Conservation (phyloP, 2,797 vertebrate species). For the Hippoglossus hippoglossus region DNA sequence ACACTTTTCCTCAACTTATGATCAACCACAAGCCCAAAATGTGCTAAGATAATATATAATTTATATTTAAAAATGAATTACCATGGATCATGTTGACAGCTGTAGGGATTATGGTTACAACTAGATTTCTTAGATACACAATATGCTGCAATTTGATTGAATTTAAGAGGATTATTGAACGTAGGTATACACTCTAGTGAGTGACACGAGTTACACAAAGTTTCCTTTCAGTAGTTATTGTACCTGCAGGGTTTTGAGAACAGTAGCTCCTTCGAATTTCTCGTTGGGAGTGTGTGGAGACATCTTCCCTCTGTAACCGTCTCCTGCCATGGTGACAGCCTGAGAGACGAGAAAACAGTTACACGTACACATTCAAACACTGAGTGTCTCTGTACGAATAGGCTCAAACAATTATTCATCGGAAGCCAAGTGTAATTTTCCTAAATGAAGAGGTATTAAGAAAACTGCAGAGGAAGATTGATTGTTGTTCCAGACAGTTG, state of each 20-base stretch:
- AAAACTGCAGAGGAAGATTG: neutral
- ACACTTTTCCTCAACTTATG: neutral
- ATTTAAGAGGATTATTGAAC: no score
- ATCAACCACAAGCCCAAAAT: no score
- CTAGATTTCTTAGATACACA: no score
- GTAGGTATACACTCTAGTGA: no score
- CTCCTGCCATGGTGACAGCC: slow-evolving; percentile 91
- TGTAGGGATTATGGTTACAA: no score
- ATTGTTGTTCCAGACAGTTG: neutral
- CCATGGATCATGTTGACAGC: no score
- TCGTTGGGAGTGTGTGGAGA: slow-evolving; percentile 98
- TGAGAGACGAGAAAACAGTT: slow-evolving; percentile 55
- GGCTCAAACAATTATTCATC: neutral
- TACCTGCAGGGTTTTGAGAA: slow-evolving; percentile 95
- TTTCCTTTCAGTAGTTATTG: neutral
- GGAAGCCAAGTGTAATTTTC: neutral
- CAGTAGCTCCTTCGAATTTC: slow-evolving; percentile 96
- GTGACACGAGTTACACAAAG: no score
- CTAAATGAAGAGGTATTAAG: neutral
- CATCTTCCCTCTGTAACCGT: slow-evolving; percentile 94
- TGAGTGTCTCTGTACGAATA: neutral
- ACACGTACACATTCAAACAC: neutral
- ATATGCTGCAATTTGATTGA: no score
- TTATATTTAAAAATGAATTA: no score
- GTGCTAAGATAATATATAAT: no score